phyloP scores from a whole-genome alignment of 2,888 invertebrate species.

The Eristalinus aeneus region DNA sequence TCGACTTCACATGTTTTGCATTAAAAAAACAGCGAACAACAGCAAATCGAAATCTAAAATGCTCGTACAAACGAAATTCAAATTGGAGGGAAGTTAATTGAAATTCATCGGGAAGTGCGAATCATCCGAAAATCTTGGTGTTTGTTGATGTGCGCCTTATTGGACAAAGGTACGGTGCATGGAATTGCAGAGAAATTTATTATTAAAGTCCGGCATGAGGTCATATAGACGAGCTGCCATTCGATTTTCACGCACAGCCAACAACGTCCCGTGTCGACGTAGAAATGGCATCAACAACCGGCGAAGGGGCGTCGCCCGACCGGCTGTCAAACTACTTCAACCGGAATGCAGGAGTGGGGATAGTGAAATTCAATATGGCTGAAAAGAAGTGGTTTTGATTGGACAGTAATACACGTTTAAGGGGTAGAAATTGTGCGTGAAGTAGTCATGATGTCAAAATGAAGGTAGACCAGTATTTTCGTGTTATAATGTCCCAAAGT shows the following conservation, averaged over 20 bases:
- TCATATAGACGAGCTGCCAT: slow-evolving; percentile 11
- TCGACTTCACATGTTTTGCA: not conserved
- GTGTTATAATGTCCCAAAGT: slow-evolving; percentile 24
- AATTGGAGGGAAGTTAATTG: not conserved
- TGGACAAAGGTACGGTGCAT: not conserved
- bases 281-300: slow-evolving; percentile 43
- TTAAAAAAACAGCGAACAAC: not conserved
- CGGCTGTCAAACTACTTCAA: slow-evolving; percentile 33
- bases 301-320: slow-evolving; percentile 49
- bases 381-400: slow-evolving; percentile 46
- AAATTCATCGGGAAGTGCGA: not conserved
- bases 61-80: not conserved
- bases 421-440: slow-evolving; percentile 29
- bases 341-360: slow-evolving; percentile 53
- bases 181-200: not conserved
- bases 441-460: not conserved
- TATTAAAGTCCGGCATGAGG: not conserved
- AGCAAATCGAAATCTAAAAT: not conserved
- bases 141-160: not conserved
- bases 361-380: slow-evolving; percentile 68
- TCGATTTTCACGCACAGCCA: not conserved
- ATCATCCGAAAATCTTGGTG: not conserved
- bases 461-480: slow-evolving; percentile 5
- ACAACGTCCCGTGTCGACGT: slow-evolving; percentile 5
- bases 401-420: slow-evolving; percentile 1